Conservation (phyloP, 2,888 invertebrate genomes). For the Camponotus fellah region DNA sequence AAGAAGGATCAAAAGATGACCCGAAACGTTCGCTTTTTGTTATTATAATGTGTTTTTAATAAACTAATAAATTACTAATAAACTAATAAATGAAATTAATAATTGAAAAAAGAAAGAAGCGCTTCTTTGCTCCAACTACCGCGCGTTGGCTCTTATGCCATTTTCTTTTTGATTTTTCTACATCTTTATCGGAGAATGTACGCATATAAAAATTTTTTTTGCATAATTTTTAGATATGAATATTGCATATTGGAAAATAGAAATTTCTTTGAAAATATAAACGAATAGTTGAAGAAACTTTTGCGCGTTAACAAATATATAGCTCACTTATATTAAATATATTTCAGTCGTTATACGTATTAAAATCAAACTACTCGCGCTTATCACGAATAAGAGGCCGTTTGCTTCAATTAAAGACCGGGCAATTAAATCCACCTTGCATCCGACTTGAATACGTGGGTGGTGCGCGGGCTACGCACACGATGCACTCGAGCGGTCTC, state of each 20-base stretch:
- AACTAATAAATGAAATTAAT: too few relatives aligned
- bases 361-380: conserved; percentile 6
- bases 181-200: neutral
- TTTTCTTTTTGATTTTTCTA: too few relatives aligned
- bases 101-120: too few relatives aligned
- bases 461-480: neutral
- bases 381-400: neutral
- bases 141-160: too few relatives aligned
- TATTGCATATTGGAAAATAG: neutral
- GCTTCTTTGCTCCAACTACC: too few relatives aligned
- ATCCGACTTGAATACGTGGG: conserved; percentile 19
- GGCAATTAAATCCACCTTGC: conserved; percentile 50
- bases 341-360: neutral
- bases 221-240: too few relatives aligned
- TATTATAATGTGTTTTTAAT: too few relatives aligned
- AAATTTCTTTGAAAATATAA: neutral
- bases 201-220: neutral
- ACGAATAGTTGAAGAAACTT: neutral
- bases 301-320: neutral
- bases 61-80: too few relatives aligned
- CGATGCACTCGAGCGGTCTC: conserved; percentile 40
- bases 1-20: too few relatives aligned
- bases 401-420: conserved; percentile 31
- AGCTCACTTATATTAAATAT: neutral
- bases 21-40: too few relatives aligned